A percentile compares a stretch with the other conserved stretches of the same genome.
These are phyloP conservation scores for Shargacucullia verbasci DNA, from an alignment of 2,888 invertebrate species.

Conservation along the genomic window DNA sequence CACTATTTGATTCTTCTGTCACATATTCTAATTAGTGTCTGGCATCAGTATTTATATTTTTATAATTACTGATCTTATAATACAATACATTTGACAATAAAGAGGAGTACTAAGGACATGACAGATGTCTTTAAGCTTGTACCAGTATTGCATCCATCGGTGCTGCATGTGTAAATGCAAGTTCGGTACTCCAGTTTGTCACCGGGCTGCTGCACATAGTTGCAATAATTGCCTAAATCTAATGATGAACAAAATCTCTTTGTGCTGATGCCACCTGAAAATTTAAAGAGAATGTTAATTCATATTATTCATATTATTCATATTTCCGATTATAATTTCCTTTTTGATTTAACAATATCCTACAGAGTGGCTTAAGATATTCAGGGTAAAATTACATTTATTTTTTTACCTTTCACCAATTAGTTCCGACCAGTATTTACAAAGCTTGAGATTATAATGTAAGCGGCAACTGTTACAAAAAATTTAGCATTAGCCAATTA, in stretches of 20 bases:
- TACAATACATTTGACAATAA: conserved; percentile 48
- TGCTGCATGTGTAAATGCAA: conserved; percentile 95
- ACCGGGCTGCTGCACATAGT: conserved; percentile 95
- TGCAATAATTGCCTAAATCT: conserved; percentile 96
- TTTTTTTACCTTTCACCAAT: no score
- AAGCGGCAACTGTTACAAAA: no score
- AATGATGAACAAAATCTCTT: conserved; percentile 96
- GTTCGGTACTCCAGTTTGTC: conserved; percentile 95
- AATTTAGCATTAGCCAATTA: no score
- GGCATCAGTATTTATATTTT: not conserved
- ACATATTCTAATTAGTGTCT: not conserved
- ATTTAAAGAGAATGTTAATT: conserved; percentile 13
- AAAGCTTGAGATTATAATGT: no score
- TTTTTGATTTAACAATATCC: no score
- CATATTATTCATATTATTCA: no score
- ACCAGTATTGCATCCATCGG: conserved; percentile 95
- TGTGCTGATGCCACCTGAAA: conserved; percentile 95
- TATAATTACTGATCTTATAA: conserved; percentile 28
- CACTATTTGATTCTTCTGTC: conserved; percentile 3
- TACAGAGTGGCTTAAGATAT: no score
- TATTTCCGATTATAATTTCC: no score
- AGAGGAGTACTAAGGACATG: conserved; percentile 52
- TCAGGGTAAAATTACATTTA: no score
- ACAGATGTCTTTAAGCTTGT: conserved; percentile 62
- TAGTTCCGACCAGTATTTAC: no score